A percentile compares a stretch with the other conserved stretches of the same genome.
Conservation (phyloP, 1,140 invertebrate genomes). For the Drosophila nikananu region DNA sequence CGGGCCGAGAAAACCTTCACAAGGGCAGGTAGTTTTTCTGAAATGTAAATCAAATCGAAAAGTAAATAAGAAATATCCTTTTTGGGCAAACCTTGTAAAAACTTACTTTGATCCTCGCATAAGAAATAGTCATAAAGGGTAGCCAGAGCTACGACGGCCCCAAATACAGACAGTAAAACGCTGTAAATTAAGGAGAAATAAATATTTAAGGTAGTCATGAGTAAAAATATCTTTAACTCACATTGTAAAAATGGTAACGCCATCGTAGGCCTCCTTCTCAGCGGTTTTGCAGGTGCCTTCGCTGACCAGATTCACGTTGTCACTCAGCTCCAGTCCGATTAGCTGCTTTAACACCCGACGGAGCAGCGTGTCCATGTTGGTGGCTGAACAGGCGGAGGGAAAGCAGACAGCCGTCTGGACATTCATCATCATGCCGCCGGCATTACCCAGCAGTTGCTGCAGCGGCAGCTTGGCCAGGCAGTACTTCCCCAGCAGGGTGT, state of each 20-base stretch:
- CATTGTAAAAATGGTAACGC: conserved; percentile 61
- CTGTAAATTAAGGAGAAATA: conserved; percentile 2
- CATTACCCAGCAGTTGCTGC: conserved; percentile 25
- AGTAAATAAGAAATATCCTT: not conserved
- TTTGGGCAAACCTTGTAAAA: not conserved
- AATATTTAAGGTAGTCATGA: not conserved
- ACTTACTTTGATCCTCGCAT: conserved; percentile 52
- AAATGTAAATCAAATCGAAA: not conserved
- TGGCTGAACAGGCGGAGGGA: conserved; percentile 46
- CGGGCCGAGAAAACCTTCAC: conserved; percentile 58
- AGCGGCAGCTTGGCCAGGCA: conserved; percentile 51
- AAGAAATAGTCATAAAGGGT: conserved; percentile 61
- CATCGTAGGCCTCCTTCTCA: conserved; percentile 25
- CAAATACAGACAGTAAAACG: conserved; percentile 43
- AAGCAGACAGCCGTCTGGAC: conserved; percentile 50
- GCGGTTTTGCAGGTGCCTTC: conserved; percentile 37
- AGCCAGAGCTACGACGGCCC: conserved; percentile 9
- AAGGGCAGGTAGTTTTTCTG: conserved; percentile 42
- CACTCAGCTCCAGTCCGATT: conserved; percentile 26
- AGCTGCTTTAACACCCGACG: conserved; percentile 30
- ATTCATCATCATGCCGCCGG: conserved; percentile 6
- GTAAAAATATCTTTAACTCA: conserved; percentile 13
- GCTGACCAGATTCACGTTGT: conserved; percentile 16
- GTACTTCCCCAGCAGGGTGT: conserved; percentile 50
- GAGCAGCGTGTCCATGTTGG: conserved; percentile 46